Evolutionary conservation across 2,888 invertebrate species (phyloP).

Genomic region (Eupelmus urozonus): DNA sequence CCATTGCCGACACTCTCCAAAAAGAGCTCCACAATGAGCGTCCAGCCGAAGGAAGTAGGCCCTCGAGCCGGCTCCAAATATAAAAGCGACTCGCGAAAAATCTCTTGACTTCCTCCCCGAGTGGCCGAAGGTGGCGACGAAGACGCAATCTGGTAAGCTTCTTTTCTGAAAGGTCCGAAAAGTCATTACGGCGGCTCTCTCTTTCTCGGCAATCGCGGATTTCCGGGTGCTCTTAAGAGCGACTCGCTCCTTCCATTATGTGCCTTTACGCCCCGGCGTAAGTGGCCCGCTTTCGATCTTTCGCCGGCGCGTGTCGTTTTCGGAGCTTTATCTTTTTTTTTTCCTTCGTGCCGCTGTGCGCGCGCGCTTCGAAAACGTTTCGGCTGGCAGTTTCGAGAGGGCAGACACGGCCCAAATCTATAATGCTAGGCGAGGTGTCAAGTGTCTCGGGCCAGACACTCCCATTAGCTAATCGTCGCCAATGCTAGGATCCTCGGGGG

Average conservation of each 20-base stretch:
- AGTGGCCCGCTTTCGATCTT: conserved; percentile 41
- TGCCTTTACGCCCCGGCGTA: conserved; percentile 19
- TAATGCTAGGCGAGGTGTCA: conserved; percentile 49
- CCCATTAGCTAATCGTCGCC: conserved; percentile 51
- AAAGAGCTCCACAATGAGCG: background rate
- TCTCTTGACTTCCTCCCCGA: conserved; percentile 48
- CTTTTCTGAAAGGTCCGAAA: conserved; percentile 35
- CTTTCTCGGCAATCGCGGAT: conserved; percentile 47
- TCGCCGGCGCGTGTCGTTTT: conserved; percentile 15
- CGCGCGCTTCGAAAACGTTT: background rate
- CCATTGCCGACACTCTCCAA: background rate
- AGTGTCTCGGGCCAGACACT: conserved; percentile 44
- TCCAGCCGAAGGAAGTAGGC: conserved; percentile 36
- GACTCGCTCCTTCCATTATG: conserved; percentile 17
- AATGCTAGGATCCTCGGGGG: background rate
- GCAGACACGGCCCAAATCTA: too few species aligned
- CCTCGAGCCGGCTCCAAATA: conserved; percentile 38
- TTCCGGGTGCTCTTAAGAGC: conserved; percentile 49
- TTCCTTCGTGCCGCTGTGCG: background rate
- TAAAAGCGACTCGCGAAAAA: conserved; percentile 55
- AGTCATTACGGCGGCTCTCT: conserved; percentile 40
- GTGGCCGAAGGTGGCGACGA: too few species aligned
- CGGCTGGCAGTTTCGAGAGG: background rate
- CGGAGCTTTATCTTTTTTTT: background rate
- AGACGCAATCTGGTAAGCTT: conserved; percentile 31